These are phyloP conservation scores for Connochaetes taurinus DNA, from an alignment of 2,113 vertebrate genomes.

Conservation along the genomic window DNA sequence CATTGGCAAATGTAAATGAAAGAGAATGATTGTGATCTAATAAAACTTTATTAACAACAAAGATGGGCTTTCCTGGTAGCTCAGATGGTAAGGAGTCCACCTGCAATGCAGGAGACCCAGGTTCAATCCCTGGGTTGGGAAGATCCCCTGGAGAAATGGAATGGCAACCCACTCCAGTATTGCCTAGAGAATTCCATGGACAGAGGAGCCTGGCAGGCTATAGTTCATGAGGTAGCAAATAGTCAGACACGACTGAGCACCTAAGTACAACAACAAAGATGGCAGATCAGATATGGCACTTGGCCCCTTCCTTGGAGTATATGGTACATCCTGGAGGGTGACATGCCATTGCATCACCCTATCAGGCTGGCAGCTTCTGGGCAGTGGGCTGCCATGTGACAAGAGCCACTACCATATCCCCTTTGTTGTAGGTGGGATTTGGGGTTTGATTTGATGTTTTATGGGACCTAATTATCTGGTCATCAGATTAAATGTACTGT, in stretches of 20 bases:
- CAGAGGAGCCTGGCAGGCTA: background rate
- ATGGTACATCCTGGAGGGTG: too few relatives aligned
- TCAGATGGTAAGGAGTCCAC: background rate
- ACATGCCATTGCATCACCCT: background rate
- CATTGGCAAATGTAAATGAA: background rate
- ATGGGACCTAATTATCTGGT: background rate
- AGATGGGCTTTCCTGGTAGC: background rate
- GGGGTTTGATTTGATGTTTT: background rate
- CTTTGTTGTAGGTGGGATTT: background rate
- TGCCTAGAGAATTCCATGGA: background rate
- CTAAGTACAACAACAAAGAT: background rate
- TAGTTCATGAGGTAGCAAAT: background rate
- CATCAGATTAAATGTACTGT: background rate
- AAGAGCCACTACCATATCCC: background rate
- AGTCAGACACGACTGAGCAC: accelerated
- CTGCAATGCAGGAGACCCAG: background rate
- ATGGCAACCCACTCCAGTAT: background rate
- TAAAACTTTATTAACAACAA: background rate
- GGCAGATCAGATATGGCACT: too few relatives aligned
- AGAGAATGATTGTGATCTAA: background rate
- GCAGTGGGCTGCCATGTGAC: background rate
- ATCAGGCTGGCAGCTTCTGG: background rate
- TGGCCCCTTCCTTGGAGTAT: background rate
- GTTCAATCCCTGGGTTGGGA: accelerated
- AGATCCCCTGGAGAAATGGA: background rate